Evolutionary conservation across 1,140 invertebrate genomes (phyloP), one percentile per base, ranked within the genome.

Genomic region (Calephelis nemesis): DNA sequence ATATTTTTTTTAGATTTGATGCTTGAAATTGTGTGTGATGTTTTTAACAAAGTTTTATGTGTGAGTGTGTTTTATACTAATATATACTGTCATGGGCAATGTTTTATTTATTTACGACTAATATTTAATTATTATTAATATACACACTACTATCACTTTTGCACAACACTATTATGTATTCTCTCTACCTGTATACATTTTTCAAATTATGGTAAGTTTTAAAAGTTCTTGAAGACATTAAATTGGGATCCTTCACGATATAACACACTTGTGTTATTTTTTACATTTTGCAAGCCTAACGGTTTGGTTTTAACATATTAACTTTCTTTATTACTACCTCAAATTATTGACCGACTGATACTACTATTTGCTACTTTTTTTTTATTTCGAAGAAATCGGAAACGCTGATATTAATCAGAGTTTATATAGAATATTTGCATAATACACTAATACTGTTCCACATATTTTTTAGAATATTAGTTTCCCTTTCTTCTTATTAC

Each of bases 11-110:
- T 58, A 58, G 54, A 58, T 58, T 39, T 11, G 54, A 30, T 9
- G 54, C 54, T 58, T 58, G 54, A 58, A 63, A 9, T 47, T 63
- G 42, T 63, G 62, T 10, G 62, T 47, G 62, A 45, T 47, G 62
- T 63, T 30, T n/a, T 47, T 63, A 63, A 63, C 62, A 12, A 58
- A 58, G 30, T 58, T 30, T 58, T 58, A 54, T 30, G 52, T 58
- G 52, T 58, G 52, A 58, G 52, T 58, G 52, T 58, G 52, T 58
- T 58, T 58, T 30, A 39, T 58, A 58, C 52, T 58, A 58, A 58
- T 11, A 58, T 11, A 30, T 54, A 54, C 11, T 58, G 19, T 58
- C 52, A 58, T 58, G 52, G 52, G 52, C 6, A 58, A 58, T 58
- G 19, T 54, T 54, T 54, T 54, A 58, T 58, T 39, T 39, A 39